Base-by-base conservation (phyloP, 1,140 invertebrate species). In the Phortica variegata region DNA sequence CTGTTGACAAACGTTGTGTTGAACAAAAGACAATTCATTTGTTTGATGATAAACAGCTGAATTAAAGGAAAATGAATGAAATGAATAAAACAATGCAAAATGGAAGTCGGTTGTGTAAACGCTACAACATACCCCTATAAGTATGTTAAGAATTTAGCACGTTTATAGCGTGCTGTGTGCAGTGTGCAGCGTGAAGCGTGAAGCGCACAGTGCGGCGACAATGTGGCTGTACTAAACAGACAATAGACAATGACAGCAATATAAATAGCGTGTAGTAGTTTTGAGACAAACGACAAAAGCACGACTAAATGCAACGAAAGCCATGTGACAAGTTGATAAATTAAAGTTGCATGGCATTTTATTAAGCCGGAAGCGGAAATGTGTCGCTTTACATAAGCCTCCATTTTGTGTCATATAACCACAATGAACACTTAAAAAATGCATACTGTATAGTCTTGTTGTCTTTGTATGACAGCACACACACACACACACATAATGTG, bases 31-130 rank as follows among this genome's bases (percentile, higher is more conserved):
- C 58, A 58, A 60, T 60, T 60, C 58, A 60, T 60, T 58, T 60
- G 58, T 58, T 60, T 58, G 58, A 47, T 58, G 58, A 60, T 60
- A 60, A 60, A 58, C 58, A 60, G 56, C 58, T 60, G 58, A 60
- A 58, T 60, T 60, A 60, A 58, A 49, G 58, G 52, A 55, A 60
- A 60, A 60, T 60, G 56, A 54, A 36, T 43, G 32, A 58, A 40
- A 18, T 40, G 33, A 34, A 34, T 15, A 34, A 15, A 34, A n/a
- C n/a, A n/a, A 34, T 15, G 12, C 33, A 15, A 10, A 34, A n/a
- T 34, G 33, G 12, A 34, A 34, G 12, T 4, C 33, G 33, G 33
- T 15, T 34, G 33, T 34, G 33, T 4, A 7, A n/a, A n/a, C n/a
- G n/a, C n/a, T n/a, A n/a, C n/a, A n/a, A n/a, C n/a, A n/a, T n/a